Percentiles rank a stretch among this genome's conserved stretches.
Conservation (phyloP, 2,797 vertebrate genomes). For the Acestrorhynchus altus region DNA sequence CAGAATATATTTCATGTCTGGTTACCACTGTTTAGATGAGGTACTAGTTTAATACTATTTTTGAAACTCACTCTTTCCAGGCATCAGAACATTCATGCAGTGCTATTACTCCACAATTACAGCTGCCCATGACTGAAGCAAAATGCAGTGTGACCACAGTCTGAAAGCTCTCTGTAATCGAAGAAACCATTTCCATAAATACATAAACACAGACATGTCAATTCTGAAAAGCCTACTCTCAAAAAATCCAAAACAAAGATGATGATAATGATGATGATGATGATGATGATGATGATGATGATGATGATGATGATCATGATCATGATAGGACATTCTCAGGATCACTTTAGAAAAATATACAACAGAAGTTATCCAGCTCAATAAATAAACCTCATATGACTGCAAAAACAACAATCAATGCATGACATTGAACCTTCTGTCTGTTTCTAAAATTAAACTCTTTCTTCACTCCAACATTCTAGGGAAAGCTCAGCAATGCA, state of each 20-base stretch:
- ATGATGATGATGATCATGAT: conserved; percentile 7
- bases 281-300: conserved; percentile 8
- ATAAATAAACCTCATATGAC: neutral
- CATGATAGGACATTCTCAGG: neutral
- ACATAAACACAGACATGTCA: neutral
- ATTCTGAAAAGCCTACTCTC: neutral
- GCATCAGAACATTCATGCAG: conserved; percentile 26
- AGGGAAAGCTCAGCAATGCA: neutral
- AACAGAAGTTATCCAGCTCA: neutral
- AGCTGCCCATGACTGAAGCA: conserved; percentile 62
- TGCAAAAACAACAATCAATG: neutral
- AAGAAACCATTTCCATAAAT: conserved; percentile 51
- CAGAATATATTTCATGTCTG: neutral
- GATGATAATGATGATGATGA: conserved; percentile 10
- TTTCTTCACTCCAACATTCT: neutral
- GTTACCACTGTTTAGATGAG: conserved; percentile 1
- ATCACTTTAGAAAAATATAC: conserved; percentile 56
- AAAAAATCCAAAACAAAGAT: conserved; percentile 17
- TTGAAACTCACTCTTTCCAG: conserved; percentile 64
- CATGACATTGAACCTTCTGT: too few relatives aligned
- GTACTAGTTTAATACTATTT: conserved; percentile 69
- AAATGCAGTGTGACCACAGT: conserved; percentile 43
- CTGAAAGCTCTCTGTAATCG: conserved; percentile 52
- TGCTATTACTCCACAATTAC: conserved; percentile 67
- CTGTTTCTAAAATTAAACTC: too few relatives aligned